Percentiles rank a stretch among this genome's conserved stretches.
These are phyloP conservation scores for Aplodontia rufa DNA, from an alignment of 2,113 vertebrate genomes.

Conservation along the genomic window DNA sequence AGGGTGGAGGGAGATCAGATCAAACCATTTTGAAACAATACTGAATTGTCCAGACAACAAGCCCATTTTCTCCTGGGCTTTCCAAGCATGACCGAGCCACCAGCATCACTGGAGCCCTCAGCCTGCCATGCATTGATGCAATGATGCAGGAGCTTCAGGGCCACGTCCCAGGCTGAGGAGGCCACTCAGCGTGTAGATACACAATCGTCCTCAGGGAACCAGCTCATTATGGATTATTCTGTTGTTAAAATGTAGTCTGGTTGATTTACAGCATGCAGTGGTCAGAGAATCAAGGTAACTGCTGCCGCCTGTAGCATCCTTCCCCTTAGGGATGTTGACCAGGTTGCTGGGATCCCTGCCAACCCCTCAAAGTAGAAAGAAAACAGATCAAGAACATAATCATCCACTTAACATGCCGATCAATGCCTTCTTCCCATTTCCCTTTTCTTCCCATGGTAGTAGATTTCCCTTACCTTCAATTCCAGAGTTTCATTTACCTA, in stretches of 20 bases:
- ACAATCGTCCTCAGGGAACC: neutral
- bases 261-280: neutral
- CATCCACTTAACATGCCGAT: accelerated
- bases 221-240: neutral
- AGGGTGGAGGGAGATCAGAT: neutral
- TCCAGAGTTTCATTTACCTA: neutral
- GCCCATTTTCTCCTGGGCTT: neutral
- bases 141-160: neutral
- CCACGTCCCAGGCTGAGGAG: neutral
- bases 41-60: neutral
- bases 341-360: neutral
- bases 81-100: neutral
- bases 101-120: neutral
- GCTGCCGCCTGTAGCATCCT: too few species aligned
- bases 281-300: neutral
- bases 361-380: neutral
- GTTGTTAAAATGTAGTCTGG: neutral
- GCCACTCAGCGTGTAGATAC: neutral
- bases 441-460: neutral
- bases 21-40: neutral
- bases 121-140: accelerated
- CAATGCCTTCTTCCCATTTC: neutral
- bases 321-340: neutral
- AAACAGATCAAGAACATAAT: too few species aligned
- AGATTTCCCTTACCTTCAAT: neutral